Base-by-base conservation (phyloP, 2,888 invertebrate species). In the Electrophaes corylata region DNA sequence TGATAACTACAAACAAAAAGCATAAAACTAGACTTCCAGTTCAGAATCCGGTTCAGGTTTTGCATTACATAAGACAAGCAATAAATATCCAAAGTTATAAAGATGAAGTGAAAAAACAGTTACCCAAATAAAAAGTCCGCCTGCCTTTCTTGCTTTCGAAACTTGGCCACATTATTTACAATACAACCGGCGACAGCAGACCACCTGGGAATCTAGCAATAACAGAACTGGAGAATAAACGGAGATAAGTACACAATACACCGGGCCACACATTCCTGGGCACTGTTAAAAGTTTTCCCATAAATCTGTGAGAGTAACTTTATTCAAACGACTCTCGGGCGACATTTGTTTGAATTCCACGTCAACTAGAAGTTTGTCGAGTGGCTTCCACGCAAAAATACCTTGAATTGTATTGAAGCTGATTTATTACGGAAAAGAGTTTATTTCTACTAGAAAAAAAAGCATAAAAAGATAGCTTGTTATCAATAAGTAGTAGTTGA, bases 251-350 rank as follows among this genome's bases (percentile, higher is more conserved):
- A 78, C 74, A 84, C 83, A 87, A 86, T 83, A 85, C 80, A 81
- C 71, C 70, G 73, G 76, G 76, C 77, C 84, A 85, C 81, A 85
- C 79, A 86, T 84, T 79, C 81, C 43, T 39, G 33, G 75, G 73
- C 72, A 67, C 70, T 79, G 78, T 76, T 75, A 76, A 76, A 89
- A 89, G 83, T 90, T 91, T 87, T 67, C 76, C 83, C 88, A 90
- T 91, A 90, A 90, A 91, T 89, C 90, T 89, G 86, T 78, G 73
- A 58, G 76, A 39, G 83, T 86, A 90, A 90, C 88, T 91, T 90
- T 90, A 90, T 89, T 89, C 89, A 88, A 89, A 89, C 88, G 88
- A 88, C 88, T 89, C 88, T 90, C 89, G 78, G 79, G 88, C 84
- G 87, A 90, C 89, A 88, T 83, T 86, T 84, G 88, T 89, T 89